Evolutionary conservation across 1,140 invertebrate species (phyloP).

Genomic region (Tetramorium alpestre): DNA sequence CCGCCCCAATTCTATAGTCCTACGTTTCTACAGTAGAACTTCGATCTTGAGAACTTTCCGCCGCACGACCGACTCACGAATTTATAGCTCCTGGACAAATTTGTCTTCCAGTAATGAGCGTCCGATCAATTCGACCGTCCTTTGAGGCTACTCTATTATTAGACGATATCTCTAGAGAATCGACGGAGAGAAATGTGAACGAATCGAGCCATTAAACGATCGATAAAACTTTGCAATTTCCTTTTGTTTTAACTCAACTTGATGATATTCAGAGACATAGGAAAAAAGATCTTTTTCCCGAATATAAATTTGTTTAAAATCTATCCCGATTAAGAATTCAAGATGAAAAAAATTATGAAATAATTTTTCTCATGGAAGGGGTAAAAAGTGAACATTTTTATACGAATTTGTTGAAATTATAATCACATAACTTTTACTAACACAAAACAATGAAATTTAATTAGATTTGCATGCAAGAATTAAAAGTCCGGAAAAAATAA

Average conservation of each 20-base stretch:
- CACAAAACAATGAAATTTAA: background rate
- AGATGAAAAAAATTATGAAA: background rate
- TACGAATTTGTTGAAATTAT: background rate
- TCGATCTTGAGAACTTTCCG: conserved; percentile 53
- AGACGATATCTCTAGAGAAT: conserved; percentile 25
- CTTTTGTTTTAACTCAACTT: background rate
- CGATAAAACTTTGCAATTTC: background rate
- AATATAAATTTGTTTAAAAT: background rate
- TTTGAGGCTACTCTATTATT: conserved; percentile 51
- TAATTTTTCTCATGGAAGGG: background rate
- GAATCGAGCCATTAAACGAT: conserved; percentile 17
- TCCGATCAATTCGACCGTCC: conserved; percentile 41
- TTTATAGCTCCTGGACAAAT: conserved; percentile 58
- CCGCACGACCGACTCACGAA: conserved; percentile 51
- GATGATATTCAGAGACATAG: background rate
- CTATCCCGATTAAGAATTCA: background rate
- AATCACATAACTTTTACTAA: background rate
- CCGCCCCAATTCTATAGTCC: conserved; percentile 20
- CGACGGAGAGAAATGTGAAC: conserved; percentile 21
- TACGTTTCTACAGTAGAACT: conserved; percentile 47
- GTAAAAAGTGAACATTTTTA: background rate
- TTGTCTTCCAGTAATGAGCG: conserved; percentile 52
- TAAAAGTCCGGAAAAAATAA: background rate
- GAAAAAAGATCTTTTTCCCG: background rate
- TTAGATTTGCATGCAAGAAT: background rate